These are phyloP conservation scores for Pachycephala philippinensis DNA, from an alignment of 2,113 vertebrate species.

Conservation along the genomic window DNA sequence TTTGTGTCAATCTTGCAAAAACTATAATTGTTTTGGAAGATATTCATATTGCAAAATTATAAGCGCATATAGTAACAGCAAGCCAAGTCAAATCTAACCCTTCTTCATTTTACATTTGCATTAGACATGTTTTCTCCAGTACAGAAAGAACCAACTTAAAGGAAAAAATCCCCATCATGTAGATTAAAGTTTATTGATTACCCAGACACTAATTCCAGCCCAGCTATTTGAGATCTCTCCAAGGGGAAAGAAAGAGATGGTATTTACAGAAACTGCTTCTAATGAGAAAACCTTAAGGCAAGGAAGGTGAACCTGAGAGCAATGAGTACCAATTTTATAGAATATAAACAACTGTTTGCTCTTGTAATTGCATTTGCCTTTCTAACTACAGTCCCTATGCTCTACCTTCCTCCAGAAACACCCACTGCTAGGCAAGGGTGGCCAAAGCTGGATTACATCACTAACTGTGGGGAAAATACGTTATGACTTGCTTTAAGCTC, in stretches of 20 bases:
- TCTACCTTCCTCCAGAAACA: not conserved
- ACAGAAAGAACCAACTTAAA: not conserved
- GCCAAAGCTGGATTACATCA: not conserved
- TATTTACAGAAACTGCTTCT: conserved; percentile 30
- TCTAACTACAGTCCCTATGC: not conserved
- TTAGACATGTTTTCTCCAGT: not conserved
- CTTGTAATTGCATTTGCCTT: not conserved
- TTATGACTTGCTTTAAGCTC: not conserved
- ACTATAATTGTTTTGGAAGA: not conserved
- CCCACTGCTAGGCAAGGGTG: not conserved
- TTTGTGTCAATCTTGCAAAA: not conserved
- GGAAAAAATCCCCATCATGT: not conserved
- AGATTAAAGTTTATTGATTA: conserved; percentile 22
- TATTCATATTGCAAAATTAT: not conserved
- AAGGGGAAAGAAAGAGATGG: not conserved
- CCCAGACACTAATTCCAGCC: not conserved
- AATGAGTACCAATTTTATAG: not conserved
- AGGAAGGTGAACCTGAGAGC: not conserved
- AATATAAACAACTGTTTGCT: not conserved
- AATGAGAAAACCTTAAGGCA: conserved; percentile 42
- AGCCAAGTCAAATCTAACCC: not conserved
- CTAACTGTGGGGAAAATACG: not conserved
- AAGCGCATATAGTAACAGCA: not conserved
- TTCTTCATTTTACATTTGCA: not conserved
- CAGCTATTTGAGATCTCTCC: not conserved